Evolutionary conservation across 2,113 vertebrate species (phyloP).

Genomic region (Zosterops lateralis): DNA sequence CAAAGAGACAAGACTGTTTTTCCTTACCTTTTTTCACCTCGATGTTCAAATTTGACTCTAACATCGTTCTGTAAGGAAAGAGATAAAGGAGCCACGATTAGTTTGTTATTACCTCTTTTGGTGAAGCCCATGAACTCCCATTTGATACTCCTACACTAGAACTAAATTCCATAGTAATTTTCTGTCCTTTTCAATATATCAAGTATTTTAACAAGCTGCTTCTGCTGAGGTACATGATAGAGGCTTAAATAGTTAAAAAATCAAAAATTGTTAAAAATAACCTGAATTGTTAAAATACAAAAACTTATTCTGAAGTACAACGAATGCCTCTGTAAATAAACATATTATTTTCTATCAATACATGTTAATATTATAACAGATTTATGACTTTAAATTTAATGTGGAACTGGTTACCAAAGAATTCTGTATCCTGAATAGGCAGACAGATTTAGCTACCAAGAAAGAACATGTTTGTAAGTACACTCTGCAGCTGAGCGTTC

Average conservation of each 20-base stretch:
- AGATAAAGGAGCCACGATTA: neutral
- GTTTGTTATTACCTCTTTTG: neutral
- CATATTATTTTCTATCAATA: neutral
- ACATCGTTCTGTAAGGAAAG: constrained; percentile 86
- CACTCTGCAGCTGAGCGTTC: neutral
- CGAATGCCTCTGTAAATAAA: neutral
- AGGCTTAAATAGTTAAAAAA: neutral
- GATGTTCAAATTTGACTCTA: constrained; percentile 97
- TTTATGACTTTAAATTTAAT: neutral
- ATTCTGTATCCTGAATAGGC: neutral
- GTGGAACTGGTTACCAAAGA: neutral
- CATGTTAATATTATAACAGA: neutral
- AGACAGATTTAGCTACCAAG: neutral
- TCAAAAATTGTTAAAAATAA: neutral
- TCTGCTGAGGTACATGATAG: neutral
- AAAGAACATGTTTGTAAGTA: neutral
- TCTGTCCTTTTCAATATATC: neutral
- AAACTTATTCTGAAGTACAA: neutral
- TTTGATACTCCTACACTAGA: neutral
- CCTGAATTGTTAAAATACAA: neutral
- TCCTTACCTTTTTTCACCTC: constrained; percentile 94
- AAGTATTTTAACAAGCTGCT: neutral
- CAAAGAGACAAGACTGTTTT: neutral
- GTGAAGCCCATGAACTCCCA: neutral
- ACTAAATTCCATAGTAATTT: neutral